Percentiles rank a stretch among this genome's conserved stretches.
Evolutionary conservation across 2,113 vertebrate species (phyloP).

Genomic region (Nestor notabilis): DNA sequence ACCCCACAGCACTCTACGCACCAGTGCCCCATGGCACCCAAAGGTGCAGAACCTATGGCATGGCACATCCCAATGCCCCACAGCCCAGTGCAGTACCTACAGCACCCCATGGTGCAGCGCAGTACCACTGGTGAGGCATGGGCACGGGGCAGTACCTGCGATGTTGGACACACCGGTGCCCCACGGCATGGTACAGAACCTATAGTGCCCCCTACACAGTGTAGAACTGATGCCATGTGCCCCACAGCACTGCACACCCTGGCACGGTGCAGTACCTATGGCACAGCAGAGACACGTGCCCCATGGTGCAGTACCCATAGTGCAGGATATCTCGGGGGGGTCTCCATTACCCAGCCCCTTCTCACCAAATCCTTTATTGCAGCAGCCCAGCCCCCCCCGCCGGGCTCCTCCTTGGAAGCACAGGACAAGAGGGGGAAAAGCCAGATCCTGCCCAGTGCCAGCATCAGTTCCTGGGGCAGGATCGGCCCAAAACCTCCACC

Average conservation of each 20-base stretch:
- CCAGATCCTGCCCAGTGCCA: neutral
- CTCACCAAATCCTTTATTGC: slow-evolving; percentile 54
- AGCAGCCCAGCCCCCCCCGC: neutral
- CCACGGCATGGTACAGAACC: too few relatives aligned
- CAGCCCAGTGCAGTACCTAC: too few relatives aligned
- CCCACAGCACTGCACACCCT: too few relatives aligned
- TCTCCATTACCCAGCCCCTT: slow-evolving; percentile 24
- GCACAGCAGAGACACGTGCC: too few relatives aligned
- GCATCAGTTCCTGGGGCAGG: neutral
- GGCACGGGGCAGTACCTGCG: too few relatives aligned
- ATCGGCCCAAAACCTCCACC: neutral
- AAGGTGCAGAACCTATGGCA: neutral
- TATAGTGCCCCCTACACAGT: too few relatives aligned
- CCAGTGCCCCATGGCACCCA: too few relatives aligned
- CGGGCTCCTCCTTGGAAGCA: neutral
- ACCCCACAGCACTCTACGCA: too few relatives aligned
- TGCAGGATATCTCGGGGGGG: neutral
- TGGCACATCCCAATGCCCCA: neutral
- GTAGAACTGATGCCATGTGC: too few relatives aligned
- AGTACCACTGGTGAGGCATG: too few relatives aligned
- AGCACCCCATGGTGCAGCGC: too few relatives aligned
- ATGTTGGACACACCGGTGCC: too few relatives aligned
- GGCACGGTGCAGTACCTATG: neutral
- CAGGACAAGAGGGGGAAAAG: neutral
- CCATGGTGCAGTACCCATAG: neutral